A percentile compares a stretch with the other conserved stretches of the same genome.
These are phyloP conservation scores for Natator depressus DNA, from an alignment of 2,113 vertebrate genomes.

Conservation along the genomic window DNA sequence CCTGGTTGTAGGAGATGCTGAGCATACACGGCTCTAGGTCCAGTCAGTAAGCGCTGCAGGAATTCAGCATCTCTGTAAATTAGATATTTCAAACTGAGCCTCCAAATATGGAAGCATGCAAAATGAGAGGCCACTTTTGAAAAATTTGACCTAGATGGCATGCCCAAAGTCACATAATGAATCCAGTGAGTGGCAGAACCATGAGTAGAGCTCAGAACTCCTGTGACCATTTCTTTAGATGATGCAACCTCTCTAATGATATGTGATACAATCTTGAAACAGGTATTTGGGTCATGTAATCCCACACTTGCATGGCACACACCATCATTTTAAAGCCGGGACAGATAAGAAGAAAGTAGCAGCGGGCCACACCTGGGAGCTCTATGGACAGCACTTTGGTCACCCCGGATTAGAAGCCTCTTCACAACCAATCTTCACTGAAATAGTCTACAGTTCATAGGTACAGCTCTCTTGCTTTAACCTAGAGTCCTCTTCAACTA, in stretches of 20 bases:
- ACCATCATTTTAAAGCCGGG: not conserved
- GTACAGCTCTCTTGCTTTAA: not conserved
- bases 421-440: not conserved
- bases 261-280: not conserved
- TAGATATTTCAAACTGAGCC: not conserved
- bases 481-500: conserved; percentile 24
- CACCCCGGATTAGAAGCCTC: not conserved
- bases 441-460: not conserved
- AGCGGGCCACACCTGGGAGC: not conserved
- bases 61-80: not conserved
- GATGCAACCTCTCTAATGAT: not conserved
- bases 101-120: conserved; percentile 24
- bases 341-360: not conserved
- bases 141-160: not conserved
- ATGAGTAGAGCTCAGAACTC: not conserved
- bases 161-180: not conserved
- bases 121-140: not conserved
- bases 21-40: not conserved
- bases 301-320: not conserved
- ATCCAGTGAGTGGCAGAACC: conserved; percentile 40
- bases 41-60: conserved; percentile 13
- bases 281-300: not conserved
- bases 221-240: not conserved
- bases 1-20: conserved; percentile 7
- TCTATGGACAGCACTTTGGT: not conserved